Conservation (phyloP, 1,140 invertebrate genomes). For the Heliconius nattereri region DNA sequence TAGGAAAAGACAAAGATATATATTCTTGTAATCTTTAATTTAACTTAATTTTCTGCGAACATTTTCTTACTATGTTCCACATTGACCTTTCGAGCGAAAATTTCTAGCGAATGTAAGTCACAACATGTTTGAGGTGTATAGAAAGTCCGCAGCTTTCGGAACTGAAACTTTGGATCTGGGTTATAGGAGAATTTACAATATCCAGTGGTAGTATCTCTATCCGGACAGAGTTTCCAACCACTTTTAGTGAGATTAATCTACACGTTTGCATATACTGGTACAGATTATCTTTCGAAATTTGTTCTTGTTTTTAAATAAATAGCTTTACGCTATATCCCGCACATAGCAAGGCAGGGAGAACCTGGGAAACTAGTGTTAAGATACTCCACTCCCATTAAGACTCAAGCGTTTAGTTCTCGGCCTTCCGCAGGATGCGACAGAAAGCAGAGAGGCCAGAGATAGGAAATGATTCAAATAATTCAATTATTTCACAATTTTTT, state of each 20-base stretch:
- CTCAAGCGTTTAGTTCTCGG: no score
- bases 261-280: neutral
- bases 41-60: no score
- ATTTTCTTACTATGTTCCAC: neutral
- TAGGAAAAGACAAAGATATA: no score
- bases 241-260: neutral
- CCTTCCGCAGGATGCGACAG: no score
- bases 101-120: neutral
- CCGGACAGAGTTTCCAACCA: neutral
- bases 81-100: neutral
- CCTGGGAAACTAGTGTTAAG: no score
- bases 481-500: no score
- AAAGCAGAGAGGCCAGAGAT: no score
- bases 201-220: neutral
- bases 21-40: no score
- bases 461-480: no score
- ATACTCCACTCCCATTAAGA: no score
- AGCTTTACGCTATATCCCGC: no score
- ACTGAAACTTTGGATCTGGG: neutral
- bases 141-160: neutral
- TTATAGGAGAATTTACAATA: slow-evolving; percentile 13
- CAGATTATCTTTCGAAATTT: neutral
- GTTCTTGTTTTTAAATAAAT: neutral
- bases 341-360: no score
- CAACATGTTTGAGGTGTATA: neutral